phyloP scores from a whole-genome alignment of 2,113 vertebrate species.

The Anoura caudifer region DNA sequence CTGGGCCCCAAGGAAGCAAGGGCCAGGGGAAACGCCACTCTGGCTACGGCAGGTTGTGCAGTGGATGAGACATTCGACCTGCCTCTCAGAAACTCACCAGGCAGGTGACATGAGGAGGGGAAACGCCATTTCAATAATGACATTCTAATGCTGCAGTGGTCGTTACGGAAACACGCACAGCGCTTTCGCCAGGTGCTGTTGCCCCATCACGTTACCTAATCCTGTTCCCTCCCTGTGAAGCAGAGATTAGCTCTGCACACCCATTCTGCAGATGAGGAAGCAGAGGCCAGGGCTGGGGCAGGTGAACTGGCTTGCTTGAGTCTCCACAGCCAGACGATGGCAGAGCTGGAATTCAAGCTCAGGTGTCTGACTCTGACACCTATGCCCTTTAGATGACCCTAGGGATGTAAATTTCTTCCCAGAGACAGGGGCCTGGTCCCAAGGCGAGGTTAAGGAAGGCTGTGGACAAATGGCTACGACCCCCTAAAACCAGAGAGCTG shows the following conservation, averaged over 20 bases:
- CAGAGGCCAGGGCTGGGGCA: background rate
- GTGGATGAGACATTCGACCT: background rate
- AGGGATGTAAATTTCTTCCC: background rate
- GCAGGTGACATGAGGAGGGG: background rate
- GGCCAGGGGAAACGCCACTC: background rate
- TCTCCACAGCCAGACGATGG: background rate
- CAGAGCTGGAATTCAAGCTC: constrained; percentile 34
- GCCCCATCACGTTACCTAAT: background rate
- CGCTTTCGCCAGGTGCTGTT: background rate
- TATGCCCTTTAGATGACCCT: background rate
- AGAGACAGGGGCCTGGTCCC: background rate
- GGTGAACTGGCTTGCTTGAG: background rate
- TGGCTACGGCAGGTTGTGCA: background rate
- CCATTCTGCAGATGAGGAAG: background rate
- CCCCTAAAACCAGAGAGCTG: background rate
- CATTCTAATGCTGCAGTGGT: background rate
- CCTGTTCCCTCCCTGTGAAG: background rate
- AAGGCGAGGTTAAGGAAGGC: background rate
- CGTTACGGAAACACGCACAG: background rate
- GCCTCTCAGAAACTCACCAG: background rate
- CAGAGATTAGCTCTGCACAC: background rate
- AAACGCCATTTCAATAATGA: background rate
- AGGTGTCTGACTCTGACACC: background rate
- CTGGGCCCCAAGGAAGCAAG: background rate
- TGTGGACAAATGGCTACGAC: background rate